Evolutionary conservation across 1,140 invertebrate species (phyloP), one percentile per base, ranked within the genome.

Genomic region (Olivierus martensii): DNA sequence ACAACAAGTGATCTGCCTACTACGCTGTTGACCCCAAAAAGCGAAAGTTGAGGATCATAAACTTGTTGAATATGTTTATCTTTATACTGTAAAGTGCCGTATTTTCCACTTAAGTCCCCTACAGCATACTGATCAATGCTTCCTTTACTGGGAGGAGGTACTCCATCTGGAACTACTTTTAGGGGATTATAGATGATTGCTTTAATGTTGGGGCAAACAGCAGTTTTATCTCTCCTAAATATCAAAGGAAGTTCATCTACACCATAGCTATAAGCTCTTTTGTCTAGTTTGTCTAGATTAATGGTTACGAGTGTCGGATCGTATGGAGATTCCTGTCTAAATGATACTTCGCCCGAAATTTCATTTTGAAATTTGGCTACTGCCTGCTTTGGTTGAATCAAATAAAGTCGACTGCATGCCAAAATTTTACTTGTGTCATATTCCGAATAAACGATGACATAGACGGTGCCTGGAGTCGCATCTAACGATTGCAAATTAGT

Each of bases 91-190:
- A 75, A 58, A 4, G 59, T 56, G 21, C 76, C 76, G 61, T 74
- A 79, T 70, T 95, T 96, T 10, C 88, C 87, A 50, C 86, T 85
- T 4, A 96, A 68, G 69, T 95, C 90, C 0, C 88, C 88, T 11
- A 90, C 68, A 2, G 84, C 78, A 62, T 91, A 94, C 62, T 87
- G 82, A 66, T 94, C 86, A 67, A 87, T 83, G 6, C 87, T 89
- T 18, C 61, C 62, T 44, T 59, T 54, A 34, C 46, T 49, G 22
- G 57, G 57, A 17, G 49, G 46, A 5, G 57, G 57, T 14, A 59
- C 53, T 3, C 48, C 17, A 42, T 58, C 53, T 38, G 57, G 43
- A 49, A 66, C 61, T 14, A 71, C 63, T 28, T 65, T 62, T 53
- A 70, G 71, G 2, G 76, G 76, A 62, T 77, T 75, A 55, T 69